Conservation (phyloP, 2,797 vertebrate species). For the Sitta carolinensis region DNA sequence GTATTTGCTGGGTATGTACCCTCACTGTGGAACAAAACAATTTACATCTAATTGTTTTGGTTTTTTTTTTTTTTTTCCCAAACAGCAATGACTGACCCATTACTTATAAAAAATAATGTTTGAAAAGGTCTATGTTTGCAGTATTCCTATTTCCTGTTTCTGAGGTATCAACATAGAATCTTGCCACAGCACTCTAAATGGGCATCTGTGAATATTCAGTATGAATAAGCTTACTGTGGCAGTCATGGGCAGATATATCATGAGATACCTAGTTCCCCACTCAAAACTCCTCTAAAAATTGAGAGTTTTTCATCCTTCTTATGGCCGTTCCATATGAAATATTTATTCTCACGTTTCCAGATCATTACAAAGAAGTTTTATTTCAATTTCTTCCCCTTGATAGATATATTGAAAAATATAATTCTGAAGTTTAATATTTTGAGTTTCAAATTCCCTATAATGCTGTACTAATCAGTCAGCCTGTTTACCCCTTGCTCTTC, state of each 20-base stretch:
- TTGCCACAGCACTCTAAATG: neutral
- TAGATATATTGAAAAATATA: neutral
- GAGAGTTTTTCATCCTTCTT: neutral
- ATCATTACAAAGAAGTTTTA: neutral
- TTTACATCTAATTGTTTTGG: neutral
- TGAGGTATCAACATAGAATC: neutral
- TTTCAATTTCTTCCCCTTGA: neutral
- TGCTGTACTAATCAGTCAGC: neutral
- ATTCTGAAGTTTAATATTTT: neutral
- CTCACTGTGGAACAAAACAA: neutral
- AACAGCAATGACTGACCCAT: neutral
- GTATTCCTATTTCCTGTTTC: neutral
- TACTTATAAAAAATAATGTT: neutral
- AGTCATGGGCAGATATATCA: neutral
- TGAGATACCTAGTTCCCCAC: neutral
- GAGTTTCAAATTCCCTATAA: neutral
- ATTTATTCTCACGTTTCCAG: neutral
- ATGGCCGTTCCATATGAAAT: neutral
- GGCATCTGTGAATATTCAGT: neutral
- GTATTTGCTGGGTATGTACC: neutral
- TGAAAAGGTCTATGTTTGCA: neutral
- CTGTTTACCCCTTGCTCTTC: neutral
- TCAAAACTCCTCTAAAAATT: neutral
- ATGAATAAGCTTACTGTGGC: neutral
- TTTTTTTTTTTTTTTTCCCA: neutral